Base-by-base conservation (phyloP, 2,888 invertebrate genomes). In the Ctenicera cuprea region DNA sequence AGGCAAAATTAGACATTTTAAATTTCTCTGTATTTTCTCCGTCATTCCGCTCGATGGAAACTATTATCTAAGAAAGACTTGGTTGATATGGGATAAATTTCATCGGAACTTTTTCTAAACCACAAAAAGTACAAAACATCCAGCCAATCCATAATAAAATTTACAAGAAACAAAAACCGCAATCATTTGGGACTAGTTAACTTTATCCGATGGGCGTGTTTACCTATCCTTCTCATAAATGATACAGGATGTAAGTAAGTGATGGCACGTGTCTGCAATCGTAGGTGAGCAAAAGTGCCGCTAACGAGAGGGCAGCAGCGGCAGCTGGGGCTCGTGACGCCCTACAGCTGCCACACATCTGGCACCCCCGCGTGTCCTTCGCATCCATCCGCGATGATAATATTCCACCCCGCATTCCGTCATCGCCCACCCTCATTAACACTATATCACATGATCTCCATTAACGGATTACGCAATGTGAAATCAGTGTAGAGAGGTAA, bases 261-360 rank as follows among this genome's bases (percentile, higher is more conserved):
- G 48, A 48, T 20, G 73, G 71, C 73, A 74, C 73, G 76, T 74
- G 76, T 65, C 73, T 33, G 52, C 30, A 59, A 61, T 62, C 62
- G 61, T 73, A 63, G 63, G 69, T 69, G 62, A 33, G 71, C 37
- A 74, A 59, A 74, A 64, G 63, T 57, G 62, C 65, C 18, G 54
- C 63, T 68, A 68, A 72, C 63, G 52, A 71, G 75, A 65, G 65
- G 68, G 74, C 50, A 54, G 68, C 66, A 76, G 50, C 59, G 73
- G 76, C 78, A 78, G 78, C 78, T 78, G 78, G 71, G 68, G 68
- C 52, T 30, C 48, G 57, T 69, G 69, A 57, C 70, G 61, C 65
- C 54, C 59, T 41, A 61, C 78, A 78, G 75, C 78, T 78, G 78
- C 71, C 57, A 33, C 63, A 69, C 71, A 74, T 66, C 74, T 74